Percentiles rank a stretch among this genome's conserved stretches.
These are phyloP conservation scores for Pristionchus mayeri DNA, from an alignment of 2,888 invertebrate species.

Conservation along the genomic window DNA sequence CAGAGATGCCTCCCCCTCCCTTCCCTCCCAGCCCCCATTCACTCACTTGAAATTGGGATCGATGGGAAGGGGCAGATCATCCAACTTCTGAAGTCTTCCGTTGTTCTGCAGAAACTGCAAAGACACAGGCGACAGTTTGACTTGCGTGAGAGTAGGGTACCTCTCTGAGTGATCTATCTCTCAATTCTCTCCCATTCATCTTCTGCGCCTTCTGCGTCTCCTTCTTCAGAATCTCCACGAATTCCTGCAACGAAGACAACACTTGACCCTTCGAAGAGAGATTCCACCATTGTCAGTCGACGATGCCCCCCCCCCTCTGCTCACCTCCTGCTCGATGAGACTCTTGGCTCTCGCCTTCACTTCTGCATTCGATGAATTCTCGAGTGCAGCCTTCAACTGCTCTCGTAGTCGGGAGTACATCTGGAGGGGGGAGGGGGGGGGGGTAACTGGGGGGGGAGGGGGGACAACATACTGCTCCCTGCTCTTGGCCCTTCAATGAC, in stretches of 20 bases:
- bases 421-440: neutral
- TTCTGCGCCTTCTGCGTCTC: conserved; percentile 56
- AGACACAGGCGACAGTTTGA: no score
- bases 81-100: neutral
- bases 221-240: conserved; percentile 64
- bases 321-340: conserved; percentile 44
- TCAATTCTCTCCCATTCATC: conserved; percentile 51
- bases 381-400: conserved; percentile 14
- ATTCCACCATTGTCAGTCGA: neutral
- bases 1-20: no score
- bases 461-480: neutral
- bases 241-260: conserved; percentile 50
- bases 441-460: no score
- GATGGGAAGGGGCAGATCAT: conserved; percentile 30
- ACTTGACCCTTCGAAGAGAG: neutral
- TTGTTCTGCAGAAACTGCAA: conserved; percentile 35
- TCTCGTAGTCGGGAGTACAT: conserved; percentile 39
- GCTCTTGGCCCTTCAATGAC: conserved; percentile 54
- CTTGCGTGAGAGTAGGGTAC: no score
- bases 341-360: conserved; percentile 41
- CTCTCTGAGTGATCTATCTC: conserved; percentile 54
- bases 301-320: neutral
- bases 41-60: conserved; percentile 46
- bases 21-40: no score
- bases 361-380: conserved; percentile 15